Evolutionary conservation across 1,140 invertebrate genomes (phyloP).

Genomic region (Harpegnathos saltator): DNA sequence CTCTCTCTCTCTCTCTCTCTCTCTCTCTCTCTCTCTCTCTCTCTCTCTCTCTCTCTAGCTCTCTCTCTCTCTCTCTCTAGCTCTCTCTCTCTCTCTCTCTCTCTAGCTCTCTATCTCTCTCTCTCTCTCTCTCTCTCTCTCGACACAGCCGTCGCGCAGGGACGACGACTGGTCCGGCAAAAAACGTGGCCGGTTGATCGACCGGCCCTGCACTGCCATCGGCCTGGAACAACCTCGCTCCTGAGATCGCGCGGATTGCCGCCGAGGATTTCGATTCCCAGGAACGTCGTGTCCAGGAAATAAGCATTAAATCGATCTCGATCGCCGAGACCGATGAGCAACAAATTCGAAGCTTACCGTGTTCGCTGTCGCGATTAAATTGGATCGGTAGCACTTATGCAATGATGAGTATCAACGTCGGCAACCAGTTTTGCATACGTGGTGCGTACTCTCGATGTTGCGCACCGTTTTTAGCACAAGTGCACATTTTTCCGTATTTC

Average conservation of each 20-base stretch:
- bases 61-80: background rate
- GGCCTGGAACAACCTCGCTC: conserved; percentile 57
- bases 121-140: background rate
- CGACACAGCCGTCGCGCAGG: conserved; percentile 18
- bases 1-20: background rate
- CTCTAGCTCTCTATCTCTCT: background rate
- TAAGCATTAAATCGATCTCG: conserved; percentile 44
- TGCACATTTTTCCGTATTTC: background rate
- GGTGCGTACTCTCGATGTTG: too few relatives aligned
- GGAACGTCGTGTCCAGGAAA: conserved; percentile 66
- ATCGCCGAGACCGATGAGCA: conserved; percentile 20
- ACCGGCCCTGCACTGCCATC: conserved; percentile 34
- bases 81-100: conserved; percentile 2
- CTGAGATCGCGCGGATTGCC: conserved; percentile 15
- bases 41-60: too few relatives aligned
- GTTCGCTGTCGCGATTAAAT: background rate
- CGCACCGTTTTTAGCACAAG: background rate
- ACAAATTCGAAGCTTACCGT: conserved; percentile 11
- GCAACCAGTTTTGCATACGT: background rate
- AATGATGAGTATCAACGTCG: background rate
- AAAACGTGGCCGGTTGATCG: conserved; percentile 60
- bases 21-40: conserved; percentile 5
- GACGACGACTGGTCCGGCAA: conserved; percentile 63
- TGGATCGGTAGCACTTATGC: background rate
- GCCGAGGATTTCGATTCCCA: conserved; percentile 63